Base-by-base conservation (phyloP, 1,140 invertebrate species). In the Carposina sasakii region DNA sequence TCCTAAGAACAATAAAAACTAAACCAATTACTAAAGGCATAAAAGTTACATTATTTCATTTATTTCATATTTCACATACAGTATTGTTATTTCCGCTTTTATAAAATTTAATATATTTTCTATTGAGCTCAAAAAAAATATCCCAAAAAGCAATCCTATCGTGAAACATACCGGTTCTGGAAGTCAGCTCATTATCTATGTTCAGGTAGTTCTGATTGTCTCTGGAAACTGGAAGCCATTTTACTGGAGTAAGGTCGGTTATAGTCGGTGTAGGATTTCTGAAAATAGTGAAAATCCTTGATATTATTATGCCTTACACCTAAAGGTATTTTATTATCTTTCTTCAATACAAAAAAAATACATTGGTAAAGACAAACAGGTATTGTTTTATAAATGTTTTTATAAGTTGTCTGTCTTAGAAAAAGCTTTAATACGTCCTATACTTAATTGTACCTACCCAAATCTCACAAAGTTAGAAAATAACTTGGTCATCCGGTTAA, bases 401-500 rank as follows among this genome's bases (percentile, higher is more conserved):
- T 26, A 26, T 12, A 6, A 5, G 5, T 26, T 26, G 5, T 6
- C 24, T 12, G 24, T 6, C 12, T 30, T 30, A 10, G 28, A 30
- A n/a, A n/a, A 13, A 30, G 15, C 28, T 10, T 30, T 10, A n/a
- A 13, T 30, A 30, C 15, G 10, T n/a, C 15, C 28, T 10, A n/a
- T 30, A n/a, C 10, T 13, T 30, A 30, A 13, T 30, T n/a, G 15
- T 10, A 13, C 28, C 28, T 10, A 30, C 28, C 10, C 28, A 30
- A 30, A n/a, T 30, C 15, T 2, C 28, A 30, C 15, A 30, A 30
- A 30, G 15, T 2, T 30, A 30, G 15, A 30, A 60, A 63, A 69
- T 33, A 70, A 22, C 0, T 50, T 62, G 12, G 60, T 67, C 3
- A 69, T 49, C 5, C 48, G 42, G 23, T 70, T 57, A 19, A 60